These are phyloP conservation scores for Limnodromus scolopaceus DNA, from an alignment of 2,797 vertebrate genomes.

Conservation along the genomic window DNA sequence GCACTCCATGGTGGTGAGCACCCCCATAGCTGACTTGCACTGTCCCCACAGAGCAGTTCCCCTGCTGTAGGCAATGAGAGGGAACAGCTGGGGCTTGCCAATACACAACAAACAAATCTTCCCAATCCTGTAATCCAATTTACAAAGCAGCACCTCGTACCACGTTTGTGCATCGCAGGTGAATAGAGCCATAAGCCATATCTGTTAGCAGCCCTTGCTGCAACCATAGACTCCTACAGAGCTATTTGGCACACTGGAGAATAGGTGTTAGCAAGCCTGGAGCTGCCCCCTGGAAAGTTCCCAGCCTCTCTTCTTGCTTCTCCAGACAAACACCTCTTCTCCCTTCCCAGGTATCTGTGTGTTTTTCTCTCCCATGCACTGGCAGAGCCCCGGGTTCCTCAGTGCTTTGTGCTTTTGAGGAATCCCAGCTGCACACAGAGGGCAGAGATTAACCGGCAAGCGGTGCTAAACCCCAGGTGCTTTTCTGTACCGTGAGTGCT, in stretches of 20 bases:
- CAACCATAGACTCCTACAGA: slow-evolving; percentile 25
- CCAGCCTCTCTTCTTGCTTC: slow-evolving; percentile 19
- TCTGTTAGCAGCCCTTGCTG: slow-evolving; percentile 65
- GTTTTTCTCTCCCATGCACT: not conserved
- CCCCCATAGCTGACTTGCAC: not conserved
- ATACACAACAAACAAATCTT: not conserved
- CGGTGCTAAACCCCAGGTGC: not conserved
- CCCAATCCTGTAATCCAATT: slow-evolving; percentile 32
- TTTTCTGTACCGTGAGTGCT: not conserved
- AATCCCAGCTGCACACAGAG: not conserved
- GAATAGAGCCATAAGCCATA: slow-evolving; percentile 63
- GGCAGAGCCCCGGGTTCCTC: not conserved
- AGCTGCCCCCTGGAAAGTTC: slow-evolving; percentile 66
- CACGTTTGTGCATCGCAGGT: not conserved
- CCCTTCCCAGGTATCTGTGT: not conserved
- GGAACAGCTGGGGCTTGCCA: slow-evolving; percentile 54
- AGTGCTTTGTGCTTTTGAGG: slow-evolving; percentile 53
- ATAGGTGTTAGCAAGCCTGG: slow-evolving; percentile 28
- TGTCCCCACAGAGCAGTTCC: not conserved
- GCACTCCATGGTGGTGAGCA: not conserved
- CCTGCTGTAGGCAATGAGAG: slow-evolving; percentile 14
- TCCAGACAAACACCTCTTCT: slow-evolving; percentile 1
- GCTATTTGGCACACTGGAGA: slow-evolving; percentile 54
- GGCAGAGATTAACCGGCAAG: not conserved
- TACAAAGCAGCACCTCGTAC: slow-evolving; percentile 8